phyloP scores from a whole-genome alignment of 2,113 vertebrate species.

The Mionectes macconnelli region DNA sequence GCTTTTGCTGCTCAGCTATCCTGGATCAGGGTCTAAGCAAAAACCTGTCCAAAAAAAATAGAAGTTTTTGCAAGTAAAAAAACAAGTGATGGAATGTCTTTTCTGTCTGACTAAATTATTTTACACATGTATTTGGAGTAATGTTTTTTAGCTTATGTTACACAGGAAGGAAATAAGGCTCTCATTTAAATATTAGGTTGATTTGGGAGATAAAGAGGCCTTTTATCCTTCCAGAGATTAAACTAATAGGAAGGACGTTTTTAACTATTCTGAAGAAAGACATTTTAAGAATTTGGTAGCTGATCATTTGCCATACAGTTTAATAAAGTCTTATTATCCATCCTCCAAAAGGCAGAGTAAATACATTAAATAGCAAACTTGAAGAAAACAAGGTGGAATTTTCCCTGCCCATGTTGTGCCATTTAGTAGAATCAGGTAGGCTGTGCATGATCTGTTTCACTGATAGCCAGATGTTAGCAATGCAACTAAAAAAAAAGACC shows the following conservation, averaged over 20 bases:
- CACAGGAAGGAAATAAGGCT: constrained; percentile 6
- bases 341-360: neutral
- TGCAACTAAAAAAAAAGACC: neutral
- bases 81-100: neutral
- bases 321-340: neutral
- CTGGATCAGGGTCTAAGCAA: neutral
- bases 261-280: neutral
- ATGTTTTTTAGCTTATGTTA: neutral
- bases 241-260: neutral
- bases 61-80: neutral
- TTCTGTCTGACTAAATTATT: neutral
- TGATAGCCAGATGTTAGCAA: neutral
- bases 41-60: neutral
- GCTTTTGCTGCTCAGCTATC: neutral
- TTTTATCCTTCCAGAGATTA: neutral
- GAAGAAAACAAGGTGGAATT: neutral
- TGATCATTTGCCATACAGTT: neutral
- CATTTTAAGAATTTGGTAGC: neutral
- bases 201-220: neutral
- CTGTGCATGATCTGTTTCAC: neutral
- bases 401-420: neutral
- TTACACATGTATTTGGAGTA: neutral
- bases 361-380: neutral
- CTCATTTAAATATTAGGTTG: neutral
- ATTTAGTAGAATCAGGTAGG: neutral